A percentile compares a stretch with the other conserved stretches of the same genome.
Conservation (phyloP, 2,113 vertebrate genomes). For the Narcine bancroftii region DNA sequence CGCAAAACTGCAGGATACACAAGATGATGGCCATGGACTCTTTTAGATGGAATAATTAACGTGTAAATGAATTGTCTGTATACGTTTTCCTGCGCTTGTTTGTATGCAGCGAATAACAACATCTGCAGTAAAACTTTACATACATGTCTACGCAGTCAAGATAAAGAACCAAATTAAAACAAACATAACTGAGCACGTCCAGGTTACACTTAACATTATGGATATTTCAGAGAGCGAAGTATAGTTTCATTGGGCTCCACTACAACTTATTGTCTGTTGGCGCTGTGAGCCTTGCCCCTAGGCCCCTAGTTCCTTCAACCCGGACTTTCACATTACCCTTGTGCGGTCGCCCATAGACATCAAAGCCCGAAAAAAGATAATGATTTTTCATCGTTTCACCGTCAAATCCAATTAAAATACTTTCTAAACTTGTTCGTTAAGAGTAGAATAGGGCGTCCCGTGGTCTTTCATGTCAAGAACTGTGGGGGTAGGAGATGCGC, state of each 20-base stretch:
- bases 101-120: not conserved
- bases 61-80: constrained; percentile 54
- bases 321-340: constrained; percentile 27
- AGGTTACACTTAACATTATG: constrained; percentile 18
- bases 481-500: not conserved
- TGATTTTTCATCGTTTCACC: constrained; percentile 37
- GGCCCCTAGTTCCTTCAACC: constrained; percentile 21
- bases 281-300: not conserved
- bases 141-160: not conserved
- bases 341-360: constrained; percentile 27
- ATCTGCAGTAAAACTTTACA: constrained; percentile 15
- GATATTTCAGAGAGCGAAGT: constrained; percentile 26
- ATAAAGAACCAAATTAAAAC: not conserved
- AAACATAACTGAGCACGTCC: not conserved
- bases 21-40: constrained; percentile 59
- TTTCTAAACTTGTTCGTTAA: constrained; percentile 25
- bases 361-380: constrained; percentile 28
- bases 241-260: not conserved
- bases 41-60: constrained; percentile 56
- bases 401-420: constrained; percentile 37
- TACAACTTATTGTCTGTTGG: constrained; percentile 28
- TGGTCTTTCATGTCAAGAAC: constrained; percentile 23
- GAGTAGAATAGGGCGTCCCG: constrained; percentile 26
- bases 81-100: constrained; percentile 2
- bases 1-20: constrained; percentile 52